Base-by-base conservation (phyloP, 2,888 invertebrate species). In the Agelastica alni region DNA sequence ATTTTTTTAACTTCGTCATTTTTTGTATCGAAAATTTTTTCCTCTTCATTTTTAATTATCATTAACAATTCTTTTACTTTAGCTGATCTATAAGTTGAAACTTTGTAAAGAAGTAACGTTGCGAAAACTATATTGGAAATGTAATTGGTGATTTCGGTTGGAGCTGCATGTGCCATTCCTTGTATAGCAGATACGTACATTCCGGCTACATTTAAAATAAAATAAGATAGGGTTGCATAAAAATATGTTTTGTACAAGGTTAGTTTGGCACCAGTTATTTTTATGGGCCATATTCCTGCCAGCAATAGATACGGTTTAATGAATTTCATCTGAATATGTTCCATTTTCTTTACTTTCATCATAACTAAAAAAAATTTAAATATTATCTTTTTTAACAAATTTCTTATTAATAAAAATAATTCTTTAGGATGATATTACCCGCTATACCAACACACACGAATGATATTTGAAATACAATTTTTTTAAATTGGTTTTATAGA, bases 1-100 rank as follows among this genome's bases (percentile, higher is more conserved):
- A 65, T 63, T 26, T 44, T 41, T 41, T 52, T 61, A 22, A 62
- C 44, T 34, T 47, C 44, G n/a, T 48, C 28, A 46, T 65, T 45
- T 5, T 41, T 26, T 14, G 47, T 36, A 34, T 60, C 31, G 10
- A 62, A 45, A 36, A 65, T 62, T 9, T 55, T 26, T 5, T 44
- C 22, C 34, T 63, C 63, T 6, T n/a, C 42, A n/a, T 10, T 28
- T 17, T 26, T 34, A 7, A 34, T 43, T 2, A 22, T 36, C 2
- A 39, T 20, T 5, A 44, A 26, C 14, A 52, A 17, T 4, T 36
- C 20, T 13, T 46, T 36, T 4, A 46, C 26, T 5, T 41, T 32
- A 9, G 18, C 12, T 2, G 48, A 49, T 41, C 39, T 49, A 22
- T 49, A 49, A 2, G 41, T 31, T 17, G 31, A 20, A 4, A 32